Conservation (phyloP, 2,888 invertebrate genomes). For the Hipparchia semele region DNA sequence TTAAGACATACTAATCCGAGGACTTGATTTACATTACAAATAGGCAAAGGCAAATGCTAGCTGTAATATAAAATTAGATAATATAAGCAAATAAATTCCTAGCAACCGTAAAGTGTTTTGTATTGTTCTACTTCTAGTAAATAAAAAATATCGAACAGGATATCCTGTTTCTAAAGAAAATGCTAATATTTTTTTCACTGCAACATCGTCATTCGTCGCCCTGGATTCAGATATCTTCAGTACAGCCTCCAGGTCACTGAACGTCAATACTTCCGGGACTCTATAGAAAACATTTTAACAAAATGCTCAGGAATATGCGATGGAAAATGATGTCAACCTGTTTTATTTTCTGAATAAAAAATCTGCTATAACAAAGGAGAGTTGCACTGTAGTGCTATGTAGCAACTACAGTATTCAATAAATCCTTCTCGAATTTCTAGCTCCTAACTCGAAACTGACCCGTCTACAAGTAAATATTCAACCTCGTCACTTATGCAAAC, state of each 20-base stretch:
- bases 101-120: neutral
- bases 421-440: neutral
- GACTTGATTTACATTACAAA: no score
- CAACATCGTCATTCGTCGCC: conserved; percentile 11
- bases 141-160: neutral
- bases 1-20: no score
- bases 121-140: neutral
- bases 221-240: conserved; percentile 9
- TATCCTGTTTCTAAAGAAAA: neutral
- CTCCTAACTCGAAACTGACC: neutral
- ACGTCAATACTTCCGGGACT: conserved; percentile 20
- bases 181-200: neutral
- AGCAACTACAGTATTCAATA: neutral
- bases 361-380: neutral
- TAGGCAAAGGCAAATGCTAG: no score
- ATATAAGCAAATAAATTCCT: neutral
- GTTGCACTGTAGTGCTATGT: no score
- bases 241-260: conserved; percentile 25
- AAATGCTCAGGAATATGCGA: neutral
- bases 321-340: neutral
- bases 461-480: neutral
- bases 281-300: conserved; percentile 13
- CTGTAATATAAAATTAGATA: no score
- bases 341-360: conserved; percentile 6
- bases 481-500: no score